phyloP scores from a whole-genome alignment of 2,888 invertebrate genomes.

The Nesidiocoris tenuis region DNA sequence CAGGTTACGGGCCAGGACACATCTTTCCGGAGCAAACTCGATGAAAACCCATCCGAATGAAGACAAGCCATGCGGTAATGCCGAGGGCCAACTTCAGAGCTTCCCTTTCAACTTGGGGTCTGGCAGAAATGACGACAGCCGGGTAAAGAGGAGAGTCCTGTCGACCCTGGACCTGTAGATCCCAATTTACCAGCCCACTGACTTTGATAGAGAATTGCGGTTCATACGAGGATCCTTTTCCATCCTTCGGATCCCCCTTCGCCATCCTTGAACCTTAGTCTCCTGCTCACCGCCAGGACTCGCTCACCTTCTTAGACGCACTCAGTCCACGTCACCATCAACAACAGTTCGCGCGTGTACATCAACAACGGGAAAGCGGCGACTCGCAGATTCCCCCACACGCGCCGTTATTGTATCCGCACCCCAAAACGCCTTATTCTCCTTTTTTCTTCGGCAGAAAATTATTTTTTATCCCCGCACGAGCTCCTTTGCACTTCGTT shows the following conservation, averaged over 20 bases:
- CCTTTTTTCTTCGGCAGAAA: not conserved
- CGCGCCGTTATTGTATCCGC: not conserved
- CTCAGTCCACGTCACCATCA: conserved; percentile 5
- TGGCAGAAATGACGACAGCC: not conserved
- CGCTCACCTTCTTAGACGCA: not conserved
- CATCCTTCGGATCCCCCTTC: not conserved
- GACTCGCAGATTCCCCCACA: not conserved
- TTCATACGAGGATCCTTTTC: conserved; percentile 33
- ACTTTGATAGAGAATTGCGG: conserved; percentile 43
- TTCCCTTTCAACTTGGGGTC: not conserved
- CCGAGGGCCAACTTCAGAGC: conserved; percentile 8
- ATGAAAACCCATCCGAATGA: not conserved
- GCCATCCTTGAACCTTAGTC: too few species aligned
- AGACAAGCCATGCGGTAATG: conserved; percentile 37
- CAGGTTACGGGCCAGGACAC: too few species aligned
- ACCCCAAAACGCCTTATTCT: too few species aligned
- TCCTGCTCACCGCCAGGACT: too few species aligned
- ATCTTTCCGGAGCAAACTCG: not conserved
- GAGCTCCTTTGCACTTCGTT: not conserved
- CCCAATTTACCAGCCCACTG: conserved; percentile 42
- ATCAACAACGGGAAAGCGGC: not conserved
- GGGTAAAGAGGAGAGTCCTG: not conserved
- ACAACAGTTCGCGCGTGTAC: not conserved
- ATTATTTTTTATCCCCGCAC: not conserved
- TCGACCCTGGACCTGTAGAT: conserved; percentile 38